These are phyloP conservation scores for Polyommatus icarus DNA, from an alignment of 2,888 invertebrate species.

Conservation along the genomic window DNA sequence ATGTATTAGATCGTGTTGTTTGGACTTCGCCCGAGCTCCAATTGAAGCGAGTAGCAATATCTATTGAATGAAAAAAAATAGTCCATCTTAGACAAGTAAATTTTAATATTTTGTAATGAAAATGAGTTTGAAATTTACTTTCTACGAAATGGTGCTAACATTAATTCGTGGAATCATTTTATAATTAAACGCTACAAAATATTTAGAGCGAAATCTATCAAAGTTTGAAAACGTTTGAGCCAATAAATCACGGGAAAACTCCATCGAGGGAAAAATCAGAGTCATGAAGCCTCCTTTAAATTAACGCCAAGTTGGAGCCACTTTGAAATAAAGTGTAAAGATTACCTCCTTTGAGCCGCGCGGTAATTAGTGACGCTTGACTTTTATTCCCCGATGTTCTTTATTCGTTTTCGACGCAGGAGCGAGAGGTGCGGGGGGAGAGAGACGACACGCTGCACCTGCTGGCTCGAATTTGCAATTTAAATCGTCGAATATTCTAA, in stretches of 20 bases:
- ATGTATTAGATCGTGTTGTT: slow-evolving; percentile 47
- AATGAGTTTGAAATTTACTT: neutral
- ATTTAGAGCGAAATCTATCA: slow-evolving; percentile 17
- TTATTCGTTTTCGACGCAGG: slow-evolving; percentile 68
- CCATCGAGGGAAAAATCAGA: slow-evolving; percentile 70
- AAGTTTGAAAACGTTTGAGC: slow-evolving; percentile 37
- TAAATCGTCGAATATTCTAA: slow-evolving; percentile 78
- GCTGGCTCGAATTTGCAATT: slow-evolving; percentile 79
- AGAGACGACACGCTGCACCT: slow-evolving; percentile 73
- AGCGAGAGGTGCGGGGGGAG: slow-evolving; percentile 56
- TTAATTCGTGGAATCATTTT: neutral
- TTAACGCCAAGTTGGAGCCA: slow-evolving; percentile 76
- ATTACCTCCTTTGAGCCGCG: slow-evolving; percentile 74
- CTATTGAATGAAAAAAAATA: neutral
- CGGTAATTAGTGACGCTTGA: slow-evolving; percentile 81
- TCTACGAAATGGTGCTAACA: neutral
- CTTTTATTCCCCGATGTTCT: slow-evolving; percentile 81
- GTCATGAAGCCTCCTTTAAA: slow-evolving; percentile 77
- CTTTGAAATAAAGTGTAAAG: slow-evolving; percentile 76
- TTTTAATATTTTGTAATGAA: neutral
- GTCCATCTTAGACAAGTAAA: neutral
- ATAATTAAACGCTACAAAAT: neutral
- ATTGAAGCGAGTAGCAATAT: neutral
- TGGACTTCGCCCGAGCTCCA: neutral
- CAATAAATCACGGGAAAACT: slow-evolving; percentile 74